Evolutionary conservation across 1,140 invertebrate genomes (phyloP).

Genomic region (Aphaenogaster ashmeadi): DNA sequence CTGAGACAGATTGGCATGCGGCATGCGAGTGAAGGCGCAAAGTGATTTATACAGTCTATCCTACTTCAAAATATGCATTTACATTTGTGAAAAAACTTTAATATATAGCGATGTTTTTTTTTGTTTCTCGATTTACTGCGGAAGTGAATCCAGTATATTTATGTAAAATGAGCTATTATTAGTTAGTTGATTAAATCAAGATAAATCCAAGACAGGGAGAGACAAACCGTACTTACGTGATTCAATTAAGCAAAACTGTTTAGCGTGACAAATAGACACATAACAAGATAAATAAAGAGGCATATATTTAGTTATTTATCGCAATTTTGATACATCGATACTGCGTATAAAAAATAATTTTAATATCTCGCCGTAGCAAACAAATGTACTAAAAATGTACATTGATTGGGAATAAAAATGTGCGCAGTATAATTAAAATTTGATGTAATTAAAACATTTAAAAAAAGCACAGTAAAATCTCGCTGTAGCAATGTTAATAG

Average conservation of each 20-base stretch:
- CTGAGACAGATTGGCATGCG: background rate
- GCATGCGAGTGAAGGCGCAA: background rate
- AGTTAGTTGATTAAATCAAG: background rate
- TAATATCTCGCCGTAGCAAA: background rate
- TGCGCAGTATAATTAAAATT: background rate
- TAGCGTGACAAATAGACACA: background rate
- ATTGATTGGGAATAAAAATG: background rate
- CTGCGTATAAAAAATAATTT: background rate
- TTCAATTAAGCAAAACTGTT: conserved; percentile 26
- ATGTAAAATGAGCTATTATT: background rate
- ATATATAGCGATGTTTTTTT: background rate
- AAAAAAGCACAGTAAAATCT: background rate
- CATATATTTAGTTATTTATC: background rate
- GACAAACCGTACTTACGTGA: background rate
- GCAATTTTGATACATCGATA: background rate
- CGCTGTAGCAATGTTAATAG: background rate
- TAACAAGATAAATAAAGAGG: background rate
- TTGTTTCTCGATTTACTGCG: background rate
- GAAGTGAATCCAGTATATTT: conserved; percentile 2
- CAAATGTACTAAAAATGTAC: background rate
- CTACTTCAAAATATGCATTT: background rate
- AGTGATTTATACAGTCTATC: background rate
- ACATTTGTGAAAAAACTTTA: background rate
- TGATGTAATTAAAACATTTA: background rate
- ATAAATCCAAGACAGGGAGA: background rate